Base-by-base conservation (phyloP, 2,797 vertebrate genomes). In the Delichon dasypus region DNA sequence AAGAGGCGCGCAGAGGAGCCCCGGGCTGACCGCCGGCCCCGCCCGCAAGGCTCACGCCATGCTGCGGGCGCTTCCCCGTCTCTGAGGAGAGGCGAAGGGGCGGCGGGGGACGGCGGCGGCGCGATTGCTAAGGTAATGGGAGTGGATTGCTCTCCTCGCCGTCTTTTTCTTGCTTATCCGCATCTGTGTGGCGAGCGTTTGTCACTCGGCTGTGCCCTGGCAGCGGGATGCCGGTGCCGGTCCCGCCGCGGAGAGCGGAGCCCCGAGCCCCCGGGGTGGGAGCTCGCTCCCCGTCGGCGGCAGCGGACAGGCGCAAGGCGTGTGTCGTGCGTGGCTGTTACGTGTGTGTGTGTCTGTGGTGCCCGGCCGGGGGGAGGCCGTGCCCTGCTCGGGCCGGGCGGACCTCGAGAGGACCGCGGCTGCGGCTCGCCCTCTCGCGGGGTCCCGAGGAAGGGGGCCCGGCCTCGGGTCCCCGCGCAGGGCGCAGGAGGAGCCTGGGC, bases 51-150 rank as follows among this genome's bases (percentile, higher is more conserved):
- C 97, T 97, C 83, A 93, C 85, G 95, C 94, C 98, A 98, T 98
- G 98, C 97, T 96, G 97, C 97, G 85, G 97, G 94, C 96, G 95
- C 97, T 95, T 95, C 97, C 96, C 97, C 94, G 97, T 97, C 98
- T 97, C 98, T 98, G 98, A 98, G 98, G 97, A 87, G 93, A 97
- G 74, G 53, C 53, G 61, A 94, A 96, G 93, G 96, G 96, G 90
- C 92, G 74, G 64, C 97, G 94, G 95, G 96, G 97, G 96, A 97
- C 96, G 96, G 95, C 95, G 96, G 80, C 97, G 97, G 54, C 75
- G 81, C 97, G 97, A 98, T 98, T 98, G 97, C 98, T 96, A 98
- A 98, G 98, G 98, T 98, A 99, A 99, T 98, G 95, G 66, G 78
- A 58, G 78, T 9, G 74, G 57, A 65, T 45, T 80, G 84, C 61